A percentile compares a stretch with the other conserved stretches of the same genome.
Evolutionary conservation across 2,113 vertebrate genomes (phyloP).

Genomic region (Xiphophorus hellerii): DNA sequence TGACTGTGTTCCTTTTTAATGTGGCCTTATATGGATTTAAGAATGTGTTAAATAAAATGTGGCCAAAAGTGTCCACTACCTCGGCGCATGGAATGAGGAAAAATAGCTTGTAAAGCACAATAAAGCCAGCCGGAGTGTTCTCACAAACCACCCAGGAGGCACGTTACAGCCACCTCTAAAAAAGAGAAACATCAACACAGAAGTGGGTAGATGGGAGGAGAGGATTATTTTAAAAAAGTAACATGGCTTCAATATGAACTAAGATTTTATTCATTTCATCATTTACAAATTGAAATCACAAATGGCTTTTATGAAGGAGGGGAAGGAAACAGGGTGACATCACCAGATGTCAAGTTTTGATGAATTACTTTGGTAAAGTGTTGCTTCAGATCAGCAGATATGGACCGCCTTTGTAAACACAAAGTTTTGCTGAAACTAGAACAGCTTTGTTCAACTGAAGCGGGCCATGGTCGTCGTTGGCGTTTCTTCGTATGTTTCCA

Average conservation of each 20-base stretch:
- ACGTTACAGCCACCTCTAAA: too few species aligned
- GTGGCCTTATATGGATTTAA: background rate
- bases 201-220: background rate
- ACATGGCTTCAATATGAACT: background rate
- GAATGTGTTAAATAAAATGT: background rate
- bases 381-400: background rate
- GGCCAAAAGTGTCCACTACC: background rate
- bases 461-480: background rate
- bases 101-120: background rate
- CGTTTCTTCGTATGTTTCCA: background rate
- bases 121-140: background rate
- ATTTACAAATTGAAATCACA: background rate
- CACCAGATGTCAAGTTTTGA: background rate
- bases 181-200: background rate
- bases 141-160: too few species aligned
- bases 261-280: background rate
- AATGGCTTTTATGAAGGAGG: background rate
- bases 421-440: background rate
- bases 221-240: background rate
- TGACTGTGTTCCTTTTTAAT: background rate
- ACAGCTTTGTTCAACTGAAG: background rate
- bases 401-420: background rate
- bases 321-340: background rate
- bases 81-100: background rate
- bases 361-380: background rate